Percentiles rank a stretch among this genome's conserved stretches.
These are phyloP conservation scores for Cromileptes altivelis DNA, from an alignment of 2,113 vertebrate species.

Conservation along the genomic window DNA sequence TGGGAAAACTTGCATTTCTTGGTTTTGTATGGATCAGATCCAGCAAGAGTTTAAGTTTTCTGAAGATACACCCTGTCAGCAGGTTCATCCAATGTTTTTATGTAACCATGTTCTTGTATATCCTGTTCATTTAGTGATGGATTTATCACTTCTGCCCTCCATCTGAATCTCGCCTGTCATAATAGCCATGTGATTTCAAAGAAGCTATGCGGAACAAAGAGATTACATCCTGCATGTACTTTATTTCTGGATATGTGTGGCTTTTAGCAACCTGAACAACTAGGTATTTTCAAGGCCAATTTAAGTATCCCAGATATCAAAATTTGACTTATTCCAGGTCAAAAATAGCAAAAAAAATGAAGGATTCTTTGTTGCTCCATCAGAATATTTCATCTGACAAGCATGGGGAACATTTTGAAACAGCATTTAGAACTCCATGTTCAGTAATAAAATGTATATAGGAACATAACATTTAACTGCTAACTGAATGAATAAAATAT, in stretches of 20 bases:
- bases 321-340: too few relatives aligned
- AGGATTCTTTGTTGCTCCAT: not conserved
- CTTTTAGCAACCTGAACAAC: not conserved
- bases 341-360: not conserved
- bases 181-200: too few relatives aligned
- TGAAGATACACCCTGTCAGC: too few relatives aligned
- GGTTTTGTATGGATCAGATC: too few relatives aligned
- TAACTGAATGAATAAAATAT: not conserved
- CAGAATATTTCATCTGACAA: not conserved
- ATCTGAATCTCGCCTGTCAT: too few relatives aligned
- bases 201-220: not conserved
- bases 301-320: not conserved
- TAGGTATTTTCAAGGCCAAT: not conserved
- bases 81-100: too few relatives aligned
- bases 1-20: too few relatives aligned
- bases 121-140: too few relatives aligned
- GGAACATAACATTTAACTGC: not conserved
- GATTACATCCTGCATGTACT: not conserved
- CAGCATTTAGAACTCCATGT: too few relatives aligned
- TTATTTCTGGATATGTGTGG: not conserved
- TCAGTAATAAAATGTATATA: not conserved
- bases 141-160: too few relatives aligned
- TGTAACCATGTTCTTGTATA: too few relatives aligned
- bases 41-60: too few relatives aligned
- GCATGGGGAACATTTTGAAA: not conserved